phyloP scores from a whole-genome alignment of 1,140 invertebrate genomes.

The Ostrea edulis region DNA sequence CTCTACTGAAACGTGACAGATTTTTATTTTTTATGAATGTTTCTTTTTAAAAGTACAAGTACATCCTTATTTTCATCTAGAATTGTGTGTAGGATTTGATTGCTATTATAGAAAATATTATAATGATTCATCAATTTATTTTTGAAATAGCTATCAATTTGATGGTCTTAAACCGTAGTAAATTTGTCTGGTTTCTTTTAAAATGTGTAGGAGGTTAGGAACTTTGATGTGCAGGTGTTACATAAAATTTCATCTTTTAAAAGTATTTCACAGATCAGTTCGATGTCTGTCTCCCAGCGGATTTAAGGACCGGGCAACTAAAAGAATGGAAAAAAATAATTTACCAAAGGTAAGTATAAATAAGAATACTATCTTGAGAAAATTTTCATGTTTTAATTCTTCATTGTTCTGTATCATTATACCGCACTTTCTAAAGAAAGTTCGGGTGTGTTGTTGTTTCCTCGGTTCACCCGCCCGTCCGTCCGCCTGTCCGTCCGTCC shows the following conservation, averaged over 20 bases:
- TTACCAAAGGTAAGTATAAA: neutral
- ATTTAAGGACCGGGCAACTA: neutral
- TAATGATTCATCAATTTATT: too few species aligned
- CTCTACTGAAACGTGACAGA: too few species aligned
- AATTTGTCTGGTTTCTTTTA: too few species aligned
- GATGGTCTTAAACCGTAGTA: too few species aligned
- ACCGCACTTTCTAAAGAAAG: neutral
- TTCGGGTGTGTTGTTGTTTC: neutral
- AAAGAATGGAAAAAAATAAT: neutral
- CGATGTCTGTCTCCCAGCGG: neutral
- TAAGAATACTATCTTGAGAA: neutral
- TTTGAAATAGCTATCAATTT: too few species aligned
- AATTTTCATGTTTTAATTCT: neutral
- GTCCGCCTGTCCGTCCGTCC: too few species aligned
- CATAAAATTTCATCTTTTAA: neutral
- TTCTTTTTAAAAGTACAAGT: too few species aligned
- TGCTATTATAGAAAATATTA: too few species aligned
- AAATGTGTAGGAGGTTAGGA: neutral
- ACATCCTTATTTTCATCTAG: too few species aligned
- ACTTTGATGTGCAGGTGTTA: neutral
- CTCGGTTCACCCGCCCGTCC: too few species aligned
- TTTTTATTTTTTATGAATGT: too few species aligned
- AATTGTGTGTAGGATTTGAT: too few species aligned
- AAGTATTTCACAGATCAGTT: constrained; percentile 27
- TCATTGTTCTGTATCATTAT: neutral